These are phyloP conservation scores for Saxidomus purpurata DNA, from an alignment of 1,140 invertebrate species.

Conservation along the genomic window DNA sequence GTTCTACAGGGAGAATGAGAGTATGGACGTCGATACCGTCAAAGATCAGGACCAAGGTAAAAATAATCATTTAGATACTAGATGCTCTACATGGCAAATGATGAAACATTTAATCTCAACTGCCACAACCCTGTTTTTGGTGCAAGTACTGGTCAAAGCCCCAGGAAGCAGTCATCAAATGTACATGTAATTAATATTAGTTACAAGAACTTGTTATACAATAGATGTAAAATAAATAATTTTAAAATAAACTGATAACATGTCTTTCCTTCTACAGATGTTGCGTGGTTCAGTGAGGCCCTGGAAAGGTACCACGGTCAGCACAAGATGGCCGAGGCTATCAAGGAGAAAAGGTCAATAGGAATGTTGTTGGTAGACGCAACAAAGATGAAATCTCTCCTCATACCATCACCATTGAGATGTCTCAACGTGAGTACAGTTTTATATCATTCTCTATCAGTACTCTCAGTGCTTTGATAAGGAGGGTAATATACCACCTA, in stretches of 20 bases:
- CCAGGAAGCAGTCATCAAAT: too few species aligned
- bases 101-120: too few species aligned
- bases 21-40: slow-evolving; percentile 88
- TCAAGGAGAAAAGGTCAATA: slow-evolving; percentile 88
- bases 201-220: too few species aligned
- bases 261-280: slow-evolving; percentile 79
- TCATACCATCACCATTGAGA: slow-evolving; percentile 90
- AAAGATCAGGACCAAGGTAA: slow-evolving; percentile 85
- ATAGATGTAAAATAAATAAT: too few species aligned
- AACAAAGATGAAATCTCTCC: slow-evolving; percentile 90
- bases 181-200: too few species aligned
- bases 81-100: too few species aligned
- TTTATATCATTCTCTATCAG: not conserved
- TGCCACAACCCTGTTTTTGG: too few species aligned
- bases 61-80: too few species aligned
- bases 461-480: too few species aligned
- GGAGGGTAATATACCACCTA: too few species aligned
- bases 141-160: too few species aligned
- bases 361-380: slow-evolving; percentile 91
- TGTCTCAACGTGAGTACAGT: slow-evolving; percentile 88
- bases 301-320: slow-evolving; percentile 85
- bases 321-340: slow-evolving; percentile 87
- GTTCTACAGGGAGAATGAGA: slow-evolving; percentile 91
- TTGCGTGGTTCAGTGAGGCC: slow-evolving; percentile 84
- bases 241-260: too few species aligned